phyloP scores from a whole-genome alignment of 2,113 vertebrate species.

The western clawed frog (Xenopus tropicalis) region UCB_Xtro_10.0 CM004443.2:189905501-189906000 shows the following conservation, averaged over 20 bases:
- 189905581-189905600: background rate
- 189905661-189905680: conserved; percentile 66
- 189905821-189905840: conserved; percentile 68
- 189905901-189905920: conserved; percentile 67
- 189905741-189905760: conserved; percentile 69
- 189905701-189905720: conserved; percentile 53
- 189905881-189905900: conserved; percentile 99
- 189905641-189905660: conserved; percentile 39
- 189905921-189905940: conserved; percentile 48
- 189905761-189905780: conserved; percentile 60
- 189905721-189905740: conserved; percentile 65
- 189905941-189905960: conserved; percentile 52
- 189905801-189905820: conserved; percentile 60
- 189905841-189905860: conserved; percentile 87
- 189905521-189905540: conserved; percentile 30
- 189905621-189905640: conserved; percentile 48
- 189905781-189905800: conserved; percentile 69
- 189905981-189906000: too few species aligned
- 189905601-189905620: conserved; percentile 39
- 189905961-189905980: conserved; percentile 46
- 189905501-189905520: conserved; percentile 56
- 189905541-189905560: conserved; percentile 1
- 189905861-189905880: conserved; percentile 90
- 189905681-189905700: conserved; percentile 60
- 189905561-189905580: conserved; percentile 19